Base-by-base conservation (phyloP, 2,888 invertebrate species). In the Sarcophaga rosellei region DNA sequence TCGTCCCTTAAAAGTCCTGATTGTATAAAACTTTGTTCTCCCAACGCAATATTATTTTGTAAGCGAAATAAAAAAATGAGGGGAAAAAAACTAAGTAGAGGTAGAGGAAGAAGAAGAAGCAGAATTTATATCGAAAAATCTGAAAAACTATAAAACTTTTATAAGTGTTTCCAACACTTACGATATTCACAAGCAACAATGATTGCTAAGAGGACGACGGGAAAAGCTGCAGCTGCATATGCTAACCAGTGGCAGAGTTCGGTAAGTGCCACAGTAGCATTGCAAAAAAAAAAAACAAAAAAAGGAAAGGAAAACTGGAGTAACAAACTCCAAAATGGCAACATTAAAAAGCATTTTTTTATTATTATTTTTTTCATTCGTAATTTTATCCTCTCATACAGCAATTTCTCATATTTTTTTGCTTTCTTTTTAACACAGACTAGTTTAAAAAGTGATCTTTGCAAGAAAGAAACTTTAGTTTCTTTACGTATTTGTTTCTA, bases 121-220 rank as follows among this genome's bases (percentile, higher is more conserved):
- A 35, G 59, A 73, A 70, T 68, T 8, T 17, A 73, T 45, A 20
- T 73, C 25, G 59, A 47, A 79, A 79, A 76, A 63, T 63, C 45
- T 47, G 8, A 23, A 68, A 66, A 78, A 53, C 53, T 53, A 53
- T 53, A 53, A 53, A 85, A 62, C 63, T 78, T 85, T 77, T 81
- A 65, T 61, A 85, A 85, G 81, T 85, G 77, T 69, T 81, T 85
- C 69, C 78, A 78, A 85, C 85, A 85, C 81, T 81, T 81, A 78
- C 74, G 62, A 47, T 74, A 59, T 74, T 78, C 25, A 53, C 20
- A 20, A 61, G 35, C 25, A 47, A 25, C 53, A 15, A 35, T 10
- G 8, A 35, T n/a, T 35, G n/a, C 44, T 15, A 66, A 35, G 25
- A 20, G 25, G 10, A 53, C 4, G 17, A 53, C 17, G 5, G 53